A percentile compares a stretch with the other conserved stretches of the same genome.
Conservation (phyloP, 2,797 vertebrate species). For the Pelobates cultripes region DNA sequence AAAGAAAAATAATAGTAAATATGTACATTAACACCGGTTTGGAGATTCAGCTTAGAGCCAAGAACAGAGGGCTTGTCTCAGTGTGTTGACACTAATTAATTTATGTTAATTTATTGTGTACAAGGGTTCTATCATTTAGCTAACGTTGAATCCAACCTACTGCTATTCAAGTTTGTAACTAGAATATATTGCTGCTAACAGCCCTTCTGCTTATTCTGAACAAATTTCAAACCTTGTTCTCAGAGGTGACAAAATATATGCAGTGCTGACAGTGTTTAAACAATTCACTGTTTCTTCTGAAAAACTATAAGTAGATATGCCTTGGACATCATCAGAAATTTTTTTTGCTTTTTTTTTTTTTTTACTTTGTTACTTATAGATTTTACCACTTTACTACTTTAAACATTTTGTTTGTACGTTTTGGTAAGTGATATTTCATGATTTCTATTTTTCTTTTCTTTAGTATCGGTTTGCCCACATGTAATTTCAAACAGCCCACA, state of each 20-base stretch:
- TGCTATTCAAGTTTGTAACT: constrained; percentile 14
- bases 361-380: too few species aligned
- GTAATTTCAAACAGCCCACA: not conserved
- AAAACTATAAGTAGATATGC: too few species aligned
- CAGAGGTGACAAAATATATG: not conserved
- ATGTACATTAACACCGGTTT: constrained; percentile 33
- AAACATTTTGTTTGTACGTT: too few species aligned
- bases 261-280: not conserved
- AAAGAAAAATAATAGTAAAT: constrained; percentile 2
- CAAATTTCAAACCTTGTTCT: not conserved
- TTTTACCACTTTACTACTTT: too few species aligned
- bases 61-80: constrained; percentile 38
- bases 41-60: constrained; percentile 45
- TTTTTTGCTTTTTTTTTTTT: too few species aligned
- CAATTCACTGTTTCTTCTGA: not conserved
- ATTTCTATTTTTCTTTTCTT: not conserved
- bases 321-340: too few species aligned
- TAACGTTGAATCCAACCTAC: constrained; percentile 39
- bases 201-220: not conserved
- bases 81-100: constrained; percentile 57
- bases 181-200: constrained; percentile 10
- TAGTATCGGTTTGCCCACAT: not conserved
- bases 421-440: too few species aligned
- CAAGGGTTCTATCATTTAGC: constrained; percentile 54
- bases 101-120: constrained; percentile 57